Conservation (phyloP, 2,888 invertebrate species). For the Nomada goodeniana region DNA sequence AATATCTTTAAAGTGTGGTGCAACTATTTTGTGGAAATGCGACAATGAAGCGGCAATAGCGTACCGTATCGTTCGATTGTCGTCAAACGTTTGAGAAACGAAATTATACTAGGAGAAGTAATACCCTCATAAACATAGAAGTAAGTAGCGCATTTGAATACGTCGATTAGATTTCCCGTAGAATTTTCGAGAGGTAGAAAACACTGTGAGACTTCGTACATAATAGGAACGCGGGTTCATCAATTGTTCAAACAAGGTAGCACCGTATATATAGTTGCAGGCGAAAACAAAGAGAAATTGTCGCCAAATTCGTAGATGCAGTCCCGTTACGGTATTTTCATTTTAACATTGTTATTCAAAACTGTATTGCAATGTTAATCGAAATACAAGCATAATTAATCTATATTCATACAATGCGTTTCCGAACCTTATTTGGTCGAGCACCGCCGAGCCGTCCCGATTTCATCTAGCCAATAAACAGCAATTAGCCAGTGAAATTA, state of each 20-base stretch:
- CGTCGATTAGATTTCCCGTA: too few relatives aligned
- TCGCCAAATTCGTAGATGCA: conserved; percentile 15
- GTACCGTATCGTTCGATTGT: too few relatives aligned
- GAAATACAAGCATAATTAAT: conserved; percentile 26
- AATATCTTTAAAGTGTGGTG: too few relatives aligned
- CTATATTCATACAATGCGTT: not conserved
- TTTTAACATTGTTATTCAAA: conserved; percentile 17
- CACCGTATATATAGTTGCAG: conserved; percentile 22
- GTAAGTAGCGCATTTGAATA: too few relatives aligned
- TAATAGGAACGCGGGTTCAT: not conserved
- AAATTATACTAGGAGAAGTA: too few relatives aligned
- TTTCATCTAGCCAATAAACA: conserved; percentile 18
- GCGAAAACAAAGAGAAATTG: conserved; percentile 1
- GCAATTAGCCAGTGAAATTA: not conserved
- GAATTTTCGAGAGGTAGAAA: too few relatives aligned
- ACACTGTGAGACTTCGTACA: not conserved
- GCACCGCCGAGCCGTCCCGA: not conserved
- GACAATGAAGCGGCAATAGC: too few relatives aligned
- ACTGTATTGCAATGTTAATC: conserved; percentile 24
- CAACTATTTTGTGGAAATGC: too few relatives aligned
- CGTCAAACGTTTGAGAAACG: too few relatives aligned
- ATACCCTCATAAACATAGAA: too few relatives aligned
- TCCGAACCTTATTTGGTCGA: not conserved
- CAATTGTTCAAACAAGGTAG: not conserved
- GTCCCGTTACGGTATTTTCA: conserved; percentile 28